These are phyloP conservation scores for Octodon degus DNA, from an alignment of 2,113 vertebrate species.

Conservation along the genomic window DNA sequence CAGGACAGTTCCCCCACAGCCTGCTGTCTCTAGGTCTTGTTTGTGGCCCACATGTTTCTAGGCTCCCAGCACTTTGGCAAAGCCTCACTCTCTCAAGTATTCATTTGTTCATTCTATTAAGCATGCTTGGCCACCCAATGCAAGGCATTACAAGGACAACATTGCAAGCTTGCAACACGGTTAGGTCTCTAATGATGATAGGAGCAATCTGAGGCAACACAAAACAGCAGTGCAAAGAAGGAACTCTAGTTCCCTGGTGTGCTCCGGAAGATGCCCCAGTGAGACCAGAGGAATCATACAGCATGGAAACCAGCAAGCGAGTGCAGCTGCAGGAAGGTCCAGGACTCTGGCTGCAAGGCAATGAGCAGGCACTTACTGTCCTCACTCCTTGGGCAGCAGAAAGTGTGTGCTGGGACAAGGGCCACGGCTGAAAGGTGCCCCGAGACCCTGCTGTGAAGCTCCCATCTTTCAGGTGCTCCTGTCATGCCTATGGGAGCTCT, in stretches of 20 bases:
- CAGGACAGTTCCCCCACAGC: not conserved
- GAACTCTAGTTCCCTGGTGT: not conserved
- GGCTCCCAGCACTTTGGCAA: not conserved
- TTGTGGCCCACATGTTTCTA: not conserved
- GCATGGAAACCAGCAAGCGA: not conserved
- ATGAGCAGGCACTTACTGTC: not conserved
- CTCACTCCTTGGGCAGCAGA: not conserved
- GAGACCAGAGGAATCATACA: not conserved
- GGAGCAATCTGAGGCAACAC: not conserved
- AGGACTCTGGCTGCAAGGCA: not conserved
- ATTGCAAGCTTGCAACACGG: not conserved
- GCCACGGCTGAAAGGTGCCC: not conserved
- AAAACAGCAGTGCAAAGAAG: not conserved
- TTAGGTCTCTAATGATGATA: not conserved
- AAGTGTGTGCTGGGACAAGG: not conserved
- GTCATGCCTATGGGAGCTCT: too few relatives aligned
- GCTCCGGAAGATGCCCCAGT: not conserved
- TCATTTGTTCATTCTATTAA: not conserved
- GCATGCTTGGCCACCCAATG: not conserved
- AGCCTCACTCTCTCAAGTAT: not conserved
- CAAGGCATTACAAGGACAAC: not conserved
- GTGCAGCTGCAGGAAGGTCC: not conserved
- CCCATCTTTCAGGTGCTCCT: not conserved
- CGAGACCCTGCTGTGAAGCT: not conserved
- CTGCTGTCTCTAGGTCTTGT: not conserved